Evolutionary conservation across 2,888 invertebrate species (phyloP), one percentile per base, ranked within the genome.

Genomic region (Drosophila fulvimacula): DNA sequence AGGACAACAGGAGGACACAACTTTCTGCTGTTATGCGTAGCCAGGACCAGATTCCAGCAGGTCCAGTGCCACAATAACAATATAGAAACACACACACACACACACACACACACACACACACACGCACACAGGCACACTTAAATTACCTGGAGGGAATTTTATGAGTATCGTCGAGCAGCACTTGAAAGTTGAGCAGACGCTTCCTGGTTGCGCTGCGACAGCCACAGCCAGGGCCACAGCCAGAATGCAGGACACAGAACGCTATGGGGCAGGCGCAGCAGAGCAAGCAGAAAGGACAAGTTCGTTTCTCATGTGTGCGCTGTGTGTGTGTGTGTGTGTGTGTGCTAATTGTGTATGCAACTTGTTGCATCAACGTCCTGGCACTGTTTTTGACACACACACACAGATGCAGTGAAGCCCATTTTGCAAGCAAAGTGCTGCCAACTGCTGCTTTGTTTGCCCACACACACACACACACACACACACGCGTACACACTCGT

Each of bases 331-430:
- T 64, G 51, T 44, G 44, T 64, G 49, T 66, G 49, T 60, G 73
- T 70, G 78, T 88, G 86, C 88, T 85, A 85, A 85, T 85, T 85
- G 88, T 86, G 86, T 83, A 86, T 81, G 88, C 88, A 88, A 87
- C 88, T 88, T 88, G 86, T 89, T 88, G 88, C 89, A 82, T 70
- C 62, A 49, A 57, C 36, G 51, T 66, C 46, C 69, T 69, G 70
- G 44, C 66, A 64, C 59, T 68, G 70, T 58, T 69, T 69, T 62
- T 60, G 73, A 76, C 61, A 59, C 71, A 62, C 42, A 46, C 55
- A 49, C 61, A 52, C 46, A 62, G 62, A 60, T 42, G 34, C 48
- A 49, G 24, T 59, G 53, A 51, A 65, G 76, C 60, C 48, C 55
- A 61, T 53, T 60, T 59, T 56, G 53, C 55, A 68, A 60, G 64